These are phyloP conservation scores for Arenaria interpres DNA, from an alignment of 2,113 vertebrate species.

Conservation along the genomic window DNA sequence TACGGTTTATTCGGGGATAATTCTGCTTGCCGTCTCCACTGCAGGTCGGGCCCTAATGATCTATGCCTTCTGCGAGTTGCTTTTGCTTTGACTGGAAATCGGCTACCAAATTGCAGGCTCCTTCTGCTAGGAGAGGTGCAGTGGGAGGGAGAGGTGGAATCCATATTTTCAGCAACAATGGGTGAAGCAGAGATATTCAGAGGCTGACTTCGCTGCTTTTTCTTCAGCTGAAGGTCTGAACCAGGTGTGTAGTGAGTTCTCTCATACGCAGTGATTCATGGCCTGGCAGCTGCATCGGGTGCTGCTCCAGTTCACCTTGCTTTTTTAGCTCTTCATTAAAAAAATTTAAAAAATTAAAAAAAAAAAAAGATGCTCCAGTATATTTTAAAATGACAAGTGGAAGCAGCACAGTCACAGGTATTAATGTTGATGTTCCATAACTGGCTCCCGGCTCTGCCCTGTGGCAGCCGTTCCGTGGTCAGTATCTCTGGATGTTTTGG, in stretches of 20 bases:
- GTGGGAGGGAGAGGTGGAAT: neutral
- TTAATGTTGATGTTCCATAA: neutral
- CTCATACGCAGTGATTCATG: neutral
- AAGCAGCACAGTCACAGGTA: slow-evolving; percentile 1
- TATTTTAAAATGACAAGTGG: neutral
- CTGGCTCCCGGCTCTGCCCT: neutral
- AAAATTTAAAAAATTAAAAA: neutral
- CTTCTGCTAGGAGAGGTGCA: neutral
- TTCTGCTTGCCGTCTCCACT: neutral
- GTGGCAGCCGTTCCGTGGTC: neutral
- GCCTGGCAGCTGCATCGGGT: neutral
- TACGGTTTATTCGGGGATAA: neutral
- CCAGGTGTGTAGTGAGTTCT: neutral
- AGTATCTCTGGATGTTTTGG: neutral
- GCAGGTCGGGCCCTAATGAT: neutral
- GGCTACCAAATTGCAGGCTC: neutral
- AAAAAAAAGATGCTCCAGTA: neutral
- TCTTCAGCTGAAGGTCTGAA: neutral
- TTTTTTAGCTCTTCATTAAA: neutral
- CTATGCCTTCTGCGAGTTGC: neutral
- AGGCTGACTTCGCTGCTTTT: neutral
- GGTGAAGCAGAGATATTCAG: neutral
- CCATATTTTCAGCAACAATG: neutral
- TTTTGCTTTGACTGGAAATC: neutral
- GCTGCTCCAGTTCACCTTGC: neutral